A percentile compares a stretch with the other conserved stretches of the same genome.
Conservation (phyloP, 1,140 invertebrate genomes). For the Geopemphigus sp. region DNA sequence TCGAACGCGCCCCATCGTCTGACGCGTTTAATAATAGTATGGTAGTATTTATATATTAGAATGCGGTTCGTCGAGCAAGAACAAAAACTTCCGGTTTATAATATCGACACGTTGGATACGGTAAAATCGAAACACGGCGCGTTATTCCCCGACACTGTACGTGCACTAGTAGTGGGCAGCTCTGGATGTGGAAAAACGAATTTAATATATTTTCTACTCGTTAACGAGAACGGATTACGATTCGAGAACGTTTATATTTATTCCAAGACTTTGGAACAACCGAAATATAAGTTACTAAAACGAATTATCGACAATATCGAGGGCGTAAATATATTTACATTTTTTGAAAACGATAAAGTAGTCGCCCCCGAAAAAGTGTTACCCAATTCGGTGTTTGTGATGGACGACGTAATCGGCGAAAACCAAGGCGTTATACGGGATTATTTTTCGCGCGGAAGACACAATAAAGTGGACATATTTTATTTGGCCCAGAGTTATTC, state of each 20-base stretch:
- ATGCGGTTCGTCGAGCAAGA: neutral
- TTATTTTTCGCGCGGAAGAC: too few relatives aligned
- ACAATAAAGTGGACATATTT: too few relatives aligned
- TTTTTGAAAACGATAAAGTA: slow-evolving; percentile 53
- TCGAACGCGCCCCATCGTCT: neutral
- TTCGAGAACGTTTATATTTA: slow-evolving; percentile 56
- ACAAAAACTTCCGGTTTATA: slow-evolving; percentile 2
- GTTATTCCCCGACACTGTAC: slow-evolving; percentile 52
- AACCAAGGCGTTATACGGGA: slow-evolving; percentile 53
- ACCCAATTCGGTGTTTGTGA: slow-evolving; percentile 55
- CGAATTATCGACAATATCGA: slow-evolving; percentile 52
- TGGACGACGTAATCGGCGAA: slow-evolving; percentile 56
- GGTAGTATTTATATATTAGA: neutral
- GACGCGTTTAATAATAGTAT: neutral
- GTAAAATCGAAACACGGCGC: slow-evolving; percentile 49
- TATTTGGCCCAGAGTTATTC: slow-evolving; percentile 45
- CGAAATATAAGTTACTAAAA: slow-evolving; percentile 54
- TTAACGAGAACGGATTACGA: slow-evolving; percentile 43
- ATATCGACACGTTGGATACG: neutral
- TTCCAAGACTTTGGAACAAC: slow-evolving; percentile 53
- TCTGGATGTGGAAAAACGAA: slow-evolving; percentile 56
- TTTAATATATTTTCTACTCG: slow-evolving; percentile 54
- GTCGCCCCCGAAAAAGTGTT: slow-evolving; percentile 52
- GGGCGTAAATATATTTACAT: slow-evolving; percentile 52
- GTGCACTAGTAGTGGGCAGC: slow-evolving; percentile 53